Evolutionary conservation across 37 sponge, comb jelly and placozoan species (phyloP), one percentile per base, ranked within the genome.

Genomic region (Chondrilla cf. caribensis): DNA sequence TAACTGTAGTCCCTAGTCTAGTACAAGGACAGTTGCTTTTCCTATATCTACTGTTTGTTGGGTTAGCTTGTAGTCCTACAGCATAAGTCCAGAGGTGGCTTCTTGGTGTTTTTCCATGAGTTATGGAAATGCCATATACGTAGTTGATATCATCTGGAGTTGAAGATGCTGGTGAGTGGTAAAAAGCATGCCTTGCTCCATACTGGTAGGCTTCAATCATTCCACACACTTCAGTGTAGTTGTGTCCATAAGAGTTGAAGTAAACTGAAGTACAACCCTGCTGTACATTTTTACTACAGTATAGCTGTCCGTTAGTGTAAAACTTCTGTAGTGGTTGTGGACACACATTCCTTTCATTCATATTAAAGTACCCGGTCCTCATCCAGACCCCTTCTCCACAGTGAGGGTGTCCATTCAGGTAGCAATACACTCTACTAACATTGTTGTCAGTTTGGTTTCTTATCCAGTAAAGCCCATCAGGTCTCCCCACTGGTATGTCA

Each of bases 371-470:
- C 8, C 76, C 44, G 2, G 41, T 42, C 43, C 76, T 73, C 76
- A 73, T 73, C 76, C 76, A 73, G 44, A 73, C 76, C 76, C 76
- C 76, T n/a, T 73, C 43, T 42, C 76, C 76, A 73, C 76, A 73
- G 43, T 32, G 24, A n/a, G 44, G 18, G 76, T 73, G 76, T 42
- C 76, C 76, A 43, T 39, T 39, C 18, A 38, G 76, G 44, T 39
- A 73, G 76, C 76, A 73, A 43, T 73, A 73, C 21, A 73, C 76
- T 24, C 25, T 73, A 5, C 24, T 42, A 8, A 40, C 41, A 15
- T 40, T 36, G 21, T 73, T 73, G 25, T 39, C n/a, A 6, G 41
- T 73, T 38, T 37, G 24, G 44, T 42, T 25, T 5, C 42, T 22
- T 21, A 73, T 39, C 76, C 76, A 73, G 44, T 73, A 73, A 19